phyloP scores from a whole-genome alignment of 2,797 vertebrate genomes.

The Dermochelys coriacea region DNA sequence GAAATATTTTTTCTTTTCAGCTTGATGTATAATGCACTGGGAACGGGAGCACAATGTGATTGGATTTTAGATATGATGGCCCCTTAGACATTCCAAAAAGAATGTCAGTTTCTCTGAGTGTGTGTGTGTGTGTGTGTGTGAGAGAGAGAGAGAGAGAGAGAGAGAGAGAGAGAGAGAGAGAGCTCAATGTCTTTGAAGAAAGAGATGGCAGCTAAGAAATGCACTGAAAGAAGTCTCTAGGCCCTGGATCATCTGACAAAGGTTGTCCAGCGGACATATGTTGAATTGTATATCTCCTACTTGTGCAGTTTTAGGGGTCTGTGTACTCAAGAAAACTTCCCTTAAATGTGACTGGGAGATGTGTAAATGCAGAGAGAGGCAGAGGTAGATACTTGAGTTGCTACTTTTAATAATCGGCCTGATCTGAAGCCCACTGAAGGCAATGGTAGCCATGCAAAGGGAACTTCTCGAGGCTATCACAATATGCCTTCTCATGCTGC shows the following conservation, averaged over 20 bases:
- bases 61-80: rapidly evolving
- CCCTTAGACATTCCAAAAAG: not conserved
- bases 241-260: not conserved
- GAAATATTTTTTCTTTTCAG: not conserved
- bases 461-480: not conserved
- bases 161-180: too few species aligned
- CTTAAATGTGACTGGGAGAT: not conserved
- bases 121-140: too few species aligned
- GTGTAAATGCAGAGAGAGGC: not conserved
- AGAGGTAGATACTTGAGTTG: not conserved
- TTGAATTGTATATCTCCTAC: not conserved
- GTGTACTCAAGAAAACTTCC: not conserved
- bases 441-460: not conserved
- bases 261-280: not conserved
- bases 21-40: too few species aligned
- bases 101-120: not conserved
- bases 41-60: too few species aligned
- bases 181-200: not conserved
- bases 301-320: not conserved
- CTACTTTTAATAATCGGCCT: not conserved
- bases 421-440: not conserved
- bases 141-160: too few species aligned
- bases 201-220: not conserved
- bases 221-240: not conserved
- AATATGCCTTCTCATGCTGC: not conserved